Evolutionary conservation across 2,113 vertebrate genomes (phyloP).

Genomic region (Silurus glanis): DNA sequence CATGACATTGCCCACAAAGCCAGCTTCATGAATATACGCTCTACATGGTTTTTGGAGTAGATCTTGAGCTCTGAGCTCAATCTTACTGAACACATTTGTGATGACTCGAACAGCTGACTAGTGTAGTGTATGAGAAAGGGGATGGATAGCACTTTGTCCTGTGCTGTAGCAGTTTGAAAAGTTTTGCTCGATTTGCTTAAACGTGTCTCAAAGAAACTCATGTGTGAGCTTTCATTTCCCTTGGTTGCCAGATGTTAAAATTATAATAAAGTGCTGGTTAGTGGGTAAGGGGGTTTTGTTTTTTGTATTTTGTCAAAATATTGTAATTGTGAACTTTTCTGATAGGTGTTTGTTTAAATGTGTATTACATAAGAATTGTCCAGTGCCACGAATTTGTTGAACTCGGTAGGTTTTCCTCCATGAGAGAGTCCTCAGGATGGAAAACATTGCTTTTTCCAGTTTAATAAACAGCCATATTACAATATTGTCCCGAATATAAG

Average conservation of each 20-base stretch:
- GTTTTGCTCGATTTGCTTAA: no score
- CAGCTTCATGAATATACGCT: no score
- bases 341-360: neutral
- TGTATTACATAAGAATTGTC: neutral
- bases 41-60: no score
- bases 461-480: neutral
- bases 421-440: neutral
- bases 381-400: neutral
- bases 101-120: no score
- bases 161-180: neutral
- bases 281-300: neutral
- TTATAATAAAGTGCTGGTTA: neutral
- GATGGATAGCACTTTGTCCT: neutral
- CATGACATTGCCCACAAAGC: no score
- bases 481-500: no score
- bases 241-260: neutral
- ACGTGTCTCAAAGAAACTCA: neutral
- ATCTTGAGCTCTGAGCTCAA: no score
- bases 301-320: no score
- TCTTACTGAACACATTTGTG: no score
- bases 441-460: neutral
- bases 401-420: neutral
- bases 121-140: no score
- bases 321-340: neutral
- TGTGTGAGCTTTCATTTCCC: neutral